These are phyloP conservation scores for Liasis olivaceus DNA, from an alignment of 2,797 vertebrate species.

Conservation along the genomic window DNA sequence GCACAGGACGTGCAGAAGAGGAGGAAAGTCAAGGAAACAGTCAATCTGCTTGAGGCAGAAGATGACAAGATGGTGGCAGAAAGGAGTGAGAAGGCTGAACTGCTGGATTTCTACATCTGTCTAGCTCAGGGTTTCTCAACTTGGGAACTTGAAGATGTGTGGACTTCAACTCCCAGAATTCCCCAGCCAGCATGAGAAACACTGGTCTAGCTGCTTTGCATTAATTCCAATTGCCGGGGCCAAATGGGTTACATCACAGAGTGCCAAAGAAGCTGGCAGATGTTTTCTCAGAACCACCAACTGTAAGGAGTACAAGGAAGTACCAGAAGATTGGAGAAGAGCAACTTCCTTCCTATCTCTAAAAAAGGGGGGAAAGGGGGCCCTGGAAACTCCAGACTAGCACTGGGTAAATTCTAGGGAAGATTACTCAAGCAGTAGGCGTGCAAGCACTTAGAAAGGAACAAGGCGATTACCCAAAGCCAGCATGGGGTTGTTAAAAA, in stretches of 20 bases:
- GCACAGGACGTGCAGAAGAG: background rate
- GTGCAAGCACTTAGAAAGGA: background rate
- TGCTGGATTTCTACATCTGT: background rate
- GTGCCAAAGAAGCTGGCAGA: background rate
- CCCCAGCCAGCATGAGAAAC: too few species aligned
- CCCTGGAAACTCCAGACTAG: background rate
- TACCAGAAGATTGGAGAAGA: background rate
- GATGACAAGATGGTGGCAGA: background rate
- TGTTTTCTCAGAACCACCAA: background rate
- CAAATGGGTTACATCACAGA: background rate
- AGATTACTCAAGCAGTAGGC: background rate
- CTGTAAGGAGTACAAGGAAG: background rate
- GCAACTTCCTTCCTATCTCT: background rate
- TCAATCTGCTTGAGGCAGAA: background rate
- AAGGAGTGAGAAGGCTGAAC: background rate
- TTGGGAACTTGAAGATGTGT: too few species aligned
- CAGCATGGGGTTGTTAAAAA: background rate
- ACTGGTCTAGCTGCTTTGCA: background rate
- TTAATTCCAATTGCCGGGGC: background rate
- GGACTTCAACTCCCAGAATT: too few species aligned
- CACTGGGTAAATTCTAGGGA: background rate
- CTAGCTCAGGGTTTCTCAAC: too few species aligned
- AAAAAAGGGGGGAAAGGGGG: background rate
- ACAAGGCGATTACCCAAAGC: background rate
- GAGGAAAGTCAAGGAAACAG: background rate